A percentile compares a stretch with the other conserved stretches of the same genome.
phyloP scores from a whole-genome alignment of 2,888 invertebrate species.

The Aphodius sticticus region DNA sequence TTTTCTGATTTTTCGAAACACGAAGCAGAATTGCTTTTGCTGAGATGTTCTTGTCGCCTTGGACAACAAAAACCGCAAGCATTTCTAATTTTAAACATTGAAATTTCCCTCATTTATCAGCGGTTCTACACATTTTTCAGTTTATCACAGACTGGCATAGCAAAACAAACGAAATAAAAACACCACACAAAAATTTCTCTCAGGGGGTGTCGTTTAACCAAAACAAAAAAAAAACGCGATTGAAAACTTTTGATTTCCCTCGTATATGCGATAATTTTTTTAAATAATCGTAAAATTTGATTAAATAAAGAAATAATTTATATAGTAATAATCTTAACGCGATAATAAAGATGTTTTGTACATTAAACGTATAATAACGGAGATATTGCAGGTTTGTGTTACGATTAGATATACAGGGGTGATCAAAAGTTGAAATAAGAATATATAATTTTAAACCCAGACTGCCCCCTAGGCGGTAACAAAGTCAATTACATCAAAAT shows the following conservation, averaged over 20 bases:
- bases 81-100: constrained; percentile 6
- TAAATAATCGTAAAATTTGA: neutral
- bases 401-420: constrained; percentile 7
- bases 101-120: constrained; percentile 31
- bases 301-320: neutral
- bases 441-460: no score
- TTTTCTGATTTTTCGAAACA: constrained; percentile 5
- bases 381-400: neutral
- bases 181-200: constrained; percentile 37
- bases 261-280: neutral
- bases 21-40: constrained; percentile 8
- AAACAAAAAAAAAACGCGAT: constrained; percentile 5
- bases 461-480: constrained; percentile 29
- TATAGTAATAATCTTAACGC: neutral
- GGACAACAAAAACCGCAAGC: neutral
- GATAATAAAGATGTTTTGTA: neutral
- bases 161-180: constrained; percentile 53
- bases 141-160: constrained; percentile 62
- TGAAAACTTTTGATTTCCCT: neutral
- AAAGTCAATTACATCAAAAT: constrained; percentile 39
- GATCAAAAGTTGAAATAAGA: neutral
- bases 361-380: neutral
- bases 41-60: neutral
- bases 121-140: constrained; percentile 53
- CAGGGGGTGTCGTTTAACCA: neutral